Conservation (phyloP, 2,797 vertebrate genomes). For the Sparidentex hasta region DNA sequence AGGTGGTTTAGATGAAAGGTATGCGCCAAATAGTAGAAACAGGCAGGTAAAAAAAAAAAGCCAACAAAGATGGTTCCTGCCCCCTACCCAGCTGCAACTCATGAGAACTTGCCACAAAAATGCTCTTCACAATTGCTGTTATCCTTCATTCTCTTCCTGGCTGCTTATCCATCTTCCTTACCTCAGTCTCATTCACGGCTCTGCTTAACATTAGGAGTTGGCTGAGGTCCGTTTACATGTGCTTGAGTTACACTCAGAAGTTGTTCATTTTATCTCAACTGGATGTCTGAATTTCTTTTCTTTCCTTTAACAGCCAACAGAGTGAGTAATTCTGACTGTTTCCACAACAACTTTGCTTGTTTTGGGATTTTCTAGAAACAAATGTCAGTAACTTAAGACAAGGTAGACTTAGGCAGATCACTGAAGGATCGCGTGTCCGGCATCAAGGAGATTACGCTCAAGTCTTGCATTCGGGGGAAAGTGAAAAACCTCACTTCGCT, state of each 20-base stretch:
- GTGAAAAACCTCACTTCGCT: slow-evolving; percentile 24
- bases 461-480: slow-evolving; percentile 1
- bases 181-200: background rate
- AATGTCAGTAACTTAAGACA: slow-evolving; percentile 15
- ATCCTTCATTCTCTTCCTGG: slow-evolving; percentile 30
- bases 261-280: slow-evolving; percentile 26
- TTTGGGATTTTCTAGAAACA: slow-evolving; percentile 39
- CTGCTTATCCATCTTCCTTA: slow-evolving; percentile 33
- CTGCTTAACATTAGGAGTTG: slow-evolving; percentile 55
- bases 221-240: slow-evolving; percentile 25
- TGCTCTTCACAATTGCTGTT: slow-evolving; percentile 16
- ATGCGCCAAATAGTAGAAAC: background rate
- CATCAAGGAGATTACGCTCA: slow-evolving; percentile 23
- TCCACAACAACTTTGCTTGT: slow-evolving; percentile 39
- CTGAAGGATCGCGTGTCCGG: slow-evolving; percentile 27
- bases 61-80: slow-evolving; percentile 14
- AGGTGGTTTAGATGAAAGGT: background rate
- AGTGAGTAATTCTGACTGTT: slow-evolving; percentile 29
- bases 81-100: slow-evolving; percentile 30
- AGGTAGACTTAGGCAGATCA: background rate
- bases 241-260: slow-evolving; percentile 20
- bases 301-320: background rate
- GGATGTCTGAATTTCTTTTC: slow-evolving; percentile 4
- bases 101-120: slow-evolving; percentile 23
- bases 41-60: slow-evolving; percentile 1